These are phyloP conservation scores for Bombus sylvicola DNA, from an alignment of 1,140 invertebrate species.

Conservation along the genomic window DNA sequence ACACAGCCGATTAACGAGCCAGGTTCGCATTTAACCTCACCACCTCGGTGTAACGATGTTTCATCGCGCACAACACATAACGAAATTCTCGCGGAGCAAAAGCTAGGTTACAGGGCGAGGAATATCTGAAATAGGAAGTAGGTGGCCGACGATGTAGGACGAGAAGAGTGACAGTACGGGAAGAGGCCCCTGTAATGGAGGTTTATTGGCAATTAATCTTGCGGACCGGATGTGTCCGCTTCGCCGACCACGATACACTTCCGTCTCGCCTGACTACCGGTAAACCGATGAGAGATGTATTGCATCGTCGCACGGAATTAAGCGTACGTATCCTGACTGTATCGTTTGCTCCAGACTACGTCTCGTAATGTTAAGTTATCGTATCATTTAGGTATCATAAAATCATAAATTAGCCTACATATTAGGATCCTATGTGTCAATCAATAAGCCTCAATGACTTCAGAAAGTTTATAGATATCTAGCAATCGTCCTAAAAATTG, in stretches of 20 bases:
- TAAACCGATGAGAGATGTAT: constrained; percentile 70
- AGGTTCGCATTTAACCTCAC: too few relatives aligned
- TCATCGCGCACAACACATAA: constrained; percentile 32
- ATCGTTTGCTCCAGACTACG: constrained; percentile 2
- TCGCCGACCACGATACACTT: constrained; percentile 70
- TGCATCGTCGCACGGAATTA: constrained; percentile 65
- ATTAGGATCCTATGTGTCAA: too few relatives aligned
- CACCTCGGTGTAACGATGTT: neutral
- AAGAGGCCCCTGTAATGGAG: constrained; percentile 66
- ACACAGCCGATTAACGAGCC: neutral
- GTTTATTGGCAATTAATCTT: constrained; percentile 74
- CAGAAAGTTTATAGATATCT: too few relatives aligned
- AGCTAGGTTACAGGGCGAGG: constrained; percentile 5
- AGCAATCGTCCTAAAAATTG: too few relatives aligned
- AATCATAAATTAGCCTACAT: too few relatives aligned
- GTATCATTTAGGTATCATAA: too few relatives aligned
- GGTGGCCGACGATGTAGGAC: constrained; percentile 37
- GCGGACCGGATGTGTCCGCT: constrained; percentile 67
- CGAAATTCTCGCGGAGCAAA: constrained; percentile 16
- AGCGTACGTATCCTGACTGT: constrained; percentile 41
- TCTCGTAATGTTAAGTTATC: neutral
- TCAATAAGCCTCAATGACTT: too few relatives aligned
- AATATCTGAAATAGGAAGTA: constrained; percentile 16
- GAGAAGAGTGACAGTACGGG: constrained; percentile 66
- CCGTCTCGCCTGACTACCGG: constrained; percentile 63